Evolutionary conservation across 1,140 invertebrate species (phyloP).

Genomic region (Brachionus rubens): DNA sequence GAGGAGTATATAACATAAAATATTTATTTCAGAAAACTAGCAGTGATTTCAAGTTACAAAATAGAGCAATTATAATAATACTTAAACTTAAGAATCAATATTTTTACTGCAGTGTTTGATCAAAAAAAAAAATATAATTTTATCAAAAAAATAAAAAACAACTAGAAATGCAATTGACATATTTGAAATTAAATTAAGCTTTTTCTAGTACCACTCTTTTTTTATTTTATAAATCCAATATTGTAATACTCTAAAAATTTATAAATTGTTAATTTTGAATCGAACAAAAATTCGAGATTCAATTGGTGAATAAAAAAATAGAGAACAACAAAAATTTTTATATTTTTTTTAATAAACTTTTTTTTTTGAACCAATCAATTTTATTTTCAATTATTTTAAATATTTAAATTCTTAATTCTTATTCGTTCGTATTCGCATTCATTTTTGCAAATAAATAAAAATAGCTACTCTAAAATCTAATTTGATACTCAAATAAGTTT

Average conservation of each 20-base stretch:
- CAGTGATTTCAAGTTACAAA: too few species aligned
- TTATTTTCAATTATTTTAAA: not conserved
- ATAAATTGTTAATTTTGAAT: not conserved
- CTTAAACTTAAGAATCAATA: too few species aligned
- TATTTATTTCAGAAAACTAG: too few species aligned
- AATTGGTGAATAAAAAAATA: not conserved
- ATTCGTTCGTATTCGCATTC: constrained; percentile 5
- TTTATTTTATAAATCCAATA: too few species aligned
- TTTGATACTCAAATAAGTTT: constrained; percentile 38
- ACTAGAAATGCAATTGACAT: constrained; percentile 1
- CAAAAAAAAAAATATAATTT: not conserved
- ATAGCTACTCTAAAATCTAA: constrained; percentile 44
- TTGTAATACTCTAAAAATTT: not conserved
- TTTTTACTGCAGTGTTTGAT: too few species aligned
- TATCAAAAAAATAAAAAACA: not conserved
- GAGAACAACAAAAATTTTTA: not conserved
- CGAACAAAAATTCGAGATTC: not conserved
- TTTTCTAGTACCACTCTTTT: not conserved
- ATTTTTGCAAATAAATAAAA: constrained; percentile 22
- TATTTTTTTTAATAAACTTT: not conserved
- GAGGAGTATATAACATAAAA: too few species aligned
- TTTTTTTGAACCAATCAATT: constrained; percentile 24
- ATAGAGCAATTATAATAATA: too few species aligned
- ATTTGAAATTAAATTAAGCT: not conserved
- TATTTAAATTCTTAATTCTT: not conserved